These are phyloP conservation scores for Prenolepis imparis DNA, from an alignment of 2,888 invertebrate genomes.

Conservation along the genomic window DNA sequence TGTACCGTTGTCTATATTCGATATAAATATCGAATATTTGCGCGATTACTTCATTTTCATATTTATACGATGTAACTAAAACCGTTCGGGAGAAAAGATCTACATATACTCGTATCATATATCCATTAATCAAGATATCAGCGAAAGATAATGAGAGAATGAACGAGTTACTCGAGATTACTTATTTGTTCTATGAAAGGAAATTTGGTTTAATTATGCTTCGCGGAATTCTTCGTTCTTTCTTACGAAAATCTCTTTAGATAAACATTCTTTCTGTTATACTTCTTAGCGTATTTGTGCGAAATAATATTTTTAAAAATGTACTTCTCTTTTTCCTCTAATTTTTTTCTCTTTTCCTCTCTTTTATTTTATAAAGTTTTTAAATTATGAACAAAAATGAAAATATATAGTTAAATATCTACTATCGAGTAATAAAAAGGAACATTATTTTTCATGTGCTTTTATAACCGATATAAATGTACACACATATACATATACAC, in stretches of 20 bases:
- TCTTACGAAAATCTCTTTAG: not conserved
- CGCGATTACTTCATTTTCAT: not conserved
- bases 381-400: not conserved
- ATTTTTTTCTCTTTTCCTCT: not conserved
- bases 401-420: not conserved
- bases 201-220: constrained; percentile 22
- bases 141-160: constrained; percentile 14
- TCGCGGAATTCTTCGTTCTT: not conserved
- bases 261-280: not conserved
- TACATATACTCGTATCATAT: no score
- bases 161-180: not conserved
- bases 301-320: constrained; percentile 5
- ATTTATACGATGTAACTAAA: not conserved
- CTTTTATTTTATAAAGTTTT: not conserved
- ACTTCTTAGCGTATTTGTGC: not conserved
- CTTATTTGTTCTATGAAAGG: not conserved
- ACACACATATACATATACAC: not conserved
- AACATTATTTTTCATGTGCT: not conserved
- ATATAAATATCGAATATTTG: not conserved
- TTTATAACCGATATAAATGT: not conserved
- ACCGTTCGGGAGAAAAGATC: not conserved
- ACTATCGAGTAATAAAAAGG: not conserved
- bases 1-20: not conserved
- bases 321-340: not conserved
- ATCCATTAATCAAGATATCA: constrained; percentile 13